Evolutionary conservation across 2,888 invertebrate species (phyloP).

Genomic region (Salpingus planirostris): DNA sequence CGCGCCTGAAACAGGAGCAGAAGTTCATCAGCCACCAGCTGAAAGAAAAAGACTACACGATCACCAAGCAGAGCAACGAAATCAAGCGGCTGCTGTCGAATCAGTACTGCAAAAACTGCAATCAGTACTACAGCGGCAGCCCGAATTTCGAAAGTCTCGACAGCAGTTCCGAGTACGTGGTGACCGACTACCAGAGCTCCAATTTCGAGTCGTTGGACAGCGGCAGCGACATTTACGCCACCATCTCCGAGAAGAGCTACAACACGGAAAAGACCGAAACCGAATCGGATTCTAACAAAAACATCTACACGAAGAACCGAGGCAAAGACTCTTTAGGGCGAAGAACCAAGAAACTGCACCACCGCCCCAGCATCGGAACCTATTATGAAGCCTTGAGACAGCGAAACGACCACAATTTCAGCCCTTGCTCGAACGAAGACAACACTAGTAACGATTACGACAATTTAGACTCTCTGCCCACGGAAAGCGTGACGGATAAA

Average conservation of each 20-base stretch:
- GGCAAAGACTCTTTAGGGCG: slow-evolving; percentile 29
- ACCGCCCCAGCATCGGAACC: slow-evolving; percentile 37
- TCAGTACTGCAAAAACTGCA: slow-evolving; percentile 40
- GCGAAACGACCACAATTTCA: slow-evolving; percentile 34
- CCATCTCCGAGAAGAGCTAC: slow-evolving; percentile 33
- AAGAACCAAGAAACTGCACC: slow-evolving; percentile 28
- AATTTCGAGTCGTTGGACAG: slow-evolving; percentile 39
- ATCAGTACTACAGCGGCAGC: slow-evolving; percentile 32
- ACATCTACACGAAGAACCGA: slow-evolving; percentile 32
- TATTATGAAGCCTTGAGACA: slow-evolving; percentile 40
- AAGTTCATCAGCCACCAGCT: slow-evolving; percentile 59
- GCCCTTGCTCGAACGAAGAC: slow-evolving; percentile 46
- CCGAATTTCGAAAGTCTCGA: slow-evolving; percentile 35
- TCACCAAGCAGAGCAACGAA: slow-evolving; percentile 60
- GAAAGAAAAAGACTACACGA: slow-evolving; percentile 62
- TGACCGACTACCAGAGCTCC: slow-evolving; percentile 37
- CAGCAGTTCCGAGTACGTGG: slow-evolving; percentile 38
- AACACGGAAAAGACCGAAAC: slow-evolving; percentile 24
- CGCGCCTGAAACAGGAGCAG: slow-evolving; percentile 63
- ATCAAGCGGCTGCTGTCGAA: slow-evolving; percentile 54
- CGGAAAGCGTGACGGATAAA: slow-evolving; percentile 49
- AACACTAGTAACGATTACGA: slow-evolving; percentile 46
- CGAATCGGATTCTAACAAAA: slow-evolving; percentile 18
- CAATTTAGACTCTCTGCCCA: slow-evolving; percentile 33
- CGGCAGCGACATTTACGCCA: slow-evolving; percentile 39